Evolutionary conservation across 2,113 vertebrate genomes (phyloP).

Genomic region (Campylomormyrus numenius): DNA sequence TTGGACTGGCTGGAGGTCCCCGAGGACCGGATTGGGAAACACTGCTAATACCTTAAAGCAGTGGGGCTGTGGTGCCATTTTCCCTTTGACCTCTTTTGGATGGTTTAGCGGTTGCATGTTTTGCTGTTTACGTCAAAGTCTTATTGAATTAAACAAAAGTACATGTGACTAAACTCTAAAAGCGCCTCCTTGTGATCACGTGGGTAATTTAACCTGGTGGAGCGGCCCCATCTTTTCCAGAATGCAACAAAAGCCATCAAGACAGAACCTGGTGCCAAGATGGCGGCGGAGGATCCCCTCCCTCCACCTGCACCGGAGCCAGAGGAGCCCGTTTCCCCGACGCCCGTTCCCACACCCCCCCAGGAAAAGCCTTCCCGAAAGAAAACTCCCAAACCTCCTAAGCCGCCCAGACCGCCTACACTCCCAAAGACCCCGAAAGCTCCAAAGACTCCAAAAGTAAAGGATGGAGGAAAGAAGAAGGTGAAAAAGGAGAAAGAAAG

Average conservation of each 20-base stretch:
- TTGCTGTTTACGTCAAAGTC: too few species aligned
- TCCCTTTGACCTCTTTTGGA: neutral
- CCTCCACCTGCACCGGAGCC: conserved; percentile 66
- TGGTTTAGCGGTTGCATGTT: neutral
- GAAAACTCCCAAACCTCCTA: conserved; percentile 51
- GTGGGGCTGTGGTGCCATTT: neutral
- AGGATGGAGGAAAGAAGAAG: conserved; percentile 89
- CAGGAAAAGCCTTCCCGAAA: conserved; percentile 55
- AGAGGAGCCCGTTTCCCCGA: conserved; percentile 63
- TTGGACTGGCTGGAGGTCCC: neutral
- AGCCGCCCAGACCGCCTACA: conserved; percentile 74
- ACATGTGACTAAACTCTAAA: neutral
- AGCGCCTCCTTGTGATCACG: neutral
- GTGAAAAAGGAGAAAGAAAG: conserved; percentile 78
- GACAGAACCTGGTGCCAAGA: conserved; percentile 67
- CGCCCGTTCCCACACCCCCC: conserved; percentile 59
- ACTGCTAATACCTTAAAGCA: neutral
- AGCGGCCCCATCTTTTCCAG: conserved; percentile 46
- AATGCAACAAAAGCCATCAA: conserved; percentile 84
- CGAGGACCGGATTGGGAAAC: neutral
- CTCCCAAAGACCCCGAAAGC: conserved; percentile 73
- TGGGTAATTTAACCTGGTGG: neutral
- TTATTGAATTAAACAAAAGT: neutral
- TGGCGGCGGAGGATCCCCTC: conserved; percentile 60
- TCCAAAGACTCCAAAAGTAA: conserved; percentile 74